Evolutionary conservation across 2,113 vertebrate genomes (phyloP).

Genomic region (Cinclus mexicanus): DNA sequence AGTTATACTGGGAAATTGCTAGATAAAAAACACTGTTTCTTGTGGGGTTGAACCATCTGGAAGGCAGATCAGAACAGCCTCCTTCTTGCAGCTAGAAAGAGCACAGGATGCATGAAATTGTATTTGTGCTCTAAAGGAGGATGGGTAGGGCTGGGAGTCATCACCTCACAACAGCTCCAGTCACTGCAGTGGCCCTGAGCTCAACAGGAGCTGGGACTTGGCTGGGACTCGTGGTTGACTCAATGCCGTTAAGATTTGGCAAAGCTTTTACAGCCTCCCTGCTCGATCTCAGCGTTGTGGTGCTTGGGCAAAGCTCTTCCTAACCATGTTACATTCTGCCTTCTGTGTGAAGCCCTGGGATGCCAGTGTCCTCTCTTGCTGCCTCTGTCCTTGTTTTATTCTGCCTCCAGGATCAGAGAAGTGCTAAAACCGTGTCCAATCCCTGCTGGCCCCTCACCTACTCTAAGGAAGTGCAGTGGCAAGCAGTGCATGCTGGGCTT

Average conservation of each 20-base stretch:
- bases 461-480: slow-evolving; percentile 10
- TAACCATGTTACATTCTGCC: neutral
- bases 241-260: neutral
- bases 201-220: neutral
- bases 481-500: neutral
- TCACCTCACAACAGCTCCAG: neutral
- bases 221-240: neutral
- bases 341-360: neutral
- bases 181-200: neutral
- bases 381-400: neutral
- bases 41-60: neutral
- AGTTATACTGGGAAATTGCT: neutral
- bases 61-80: neutral
- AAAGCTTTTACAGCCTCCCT: neutral
- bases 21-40: neutral
- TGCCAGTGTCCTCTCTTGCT: neutral
- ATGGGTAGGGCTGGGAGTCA: neutral
- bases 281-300: neutral
- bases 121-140: neutral
- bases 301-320: neutral
- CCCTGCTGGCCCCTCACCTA: slow-evolving; percentile 60
- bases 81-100: neutral
- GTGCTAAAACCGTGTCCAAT: neutral
- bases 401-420: slow-evolving; percentile 6
- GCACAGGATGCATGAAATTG: neutral